Conservation (phyloP, 2,888 invertebrate genomes). For the Volucella zonaria region DNA sequence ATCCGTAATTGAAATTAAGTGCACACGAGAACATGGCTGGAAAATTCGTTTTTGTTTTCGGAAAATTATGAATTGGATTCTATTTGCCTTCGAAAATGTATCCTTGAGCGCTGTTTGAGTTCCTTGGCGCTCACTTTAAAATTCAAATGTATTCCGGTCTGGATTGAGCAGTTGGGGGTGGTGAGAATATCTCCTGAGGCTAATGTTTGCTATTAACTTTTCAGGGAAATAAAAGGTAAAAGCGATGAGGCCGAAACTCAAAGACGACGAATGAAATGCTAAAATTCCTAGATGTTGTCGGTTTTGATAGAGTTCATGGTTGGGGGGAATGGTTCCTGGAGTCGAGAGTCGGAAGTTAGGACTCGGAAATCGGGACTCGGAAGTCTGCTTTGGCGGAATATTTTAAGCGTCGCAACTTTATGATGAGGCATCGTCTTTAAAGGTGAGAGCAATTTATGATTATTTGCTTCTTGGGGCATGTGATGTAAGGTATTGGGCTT, state of each 20-base stretch:
- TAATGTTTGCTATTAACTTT: conserved; percentile 50
- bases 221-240: conserved; percentile 20
- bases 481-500: too few species aligned
- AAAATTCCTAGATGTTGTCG: too few species aligned
- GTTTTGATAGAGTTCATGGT: too few species aligned
- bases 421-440: too few species aligned
- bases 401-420: too few species aligned
- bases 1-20: conserved; percentile 72
- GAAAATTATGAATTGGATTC: conserved; percentile 69
- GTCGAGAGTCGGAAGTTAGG: neutral
- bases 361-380: neutral
- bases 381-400: too few species aligned
- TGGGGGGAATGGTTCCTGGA: neutral
- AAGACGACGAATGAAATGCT: conserved; percentile 7
- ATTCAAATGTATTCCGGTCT: conserved; percentile 30
- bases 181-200: conserved; percentile 1
- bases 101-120: conserved; percentile 30
- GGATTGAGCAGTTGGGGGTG: neutral
- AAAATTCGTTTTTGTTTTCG: conserved; percentile 45
- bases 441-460: too few species aligned
- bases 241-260: neutral
- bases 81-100: conserved; percentile 52
- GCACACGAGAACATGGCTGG: conserved; percentile 60
- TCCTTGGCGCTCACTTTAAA: conserved; percentile 28
- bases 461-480: too few species aligned